phyloP scores from a whole-genome alignment of 1,140 invertebrate species.

The Scylla paramamosain region DNA sequence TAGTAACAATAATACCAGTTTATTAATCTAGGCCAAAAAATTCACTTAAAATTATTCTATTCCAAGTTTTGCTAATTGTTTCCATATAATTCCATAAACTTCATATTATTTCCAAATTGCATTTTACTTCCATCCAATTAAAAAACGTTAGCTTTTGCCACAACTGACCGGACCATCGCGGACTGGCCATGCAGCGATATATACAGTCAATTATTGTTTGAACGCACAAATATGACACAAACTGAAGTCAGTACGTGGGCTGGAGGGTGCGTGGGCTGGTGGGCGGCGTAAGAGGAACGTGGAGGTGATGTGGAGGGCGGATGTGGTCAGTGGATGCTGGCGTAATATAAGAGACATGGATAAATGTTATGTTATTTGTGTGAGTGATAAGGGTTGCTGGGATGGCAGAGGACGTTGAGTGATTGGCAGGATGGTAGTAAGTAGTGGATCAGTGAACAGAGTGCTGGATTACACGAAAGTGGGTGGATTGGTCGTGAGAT shows the following conservation, averaged over 20 bases:
- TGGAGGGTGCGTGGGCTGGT: not conserved
- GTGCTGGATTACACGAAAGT: too few species aligned
- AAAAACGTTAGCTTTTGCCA: constrained; percentile 4
- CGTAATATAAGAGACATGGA: too few species aligned
- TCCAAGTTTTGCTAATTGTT: not conserved
- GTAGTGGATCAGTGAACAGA: too few species aligned
- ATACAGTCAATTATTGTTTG: constrained; percentile 11
- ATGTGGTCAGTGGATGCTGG: too few species aligned
- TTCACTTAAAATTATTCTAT: not conserved
- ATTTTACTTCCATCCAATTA: constrained; percentile 24
- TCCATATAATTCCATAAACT: constrained; percentile 16
- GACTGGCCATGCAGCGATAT: not conserved
- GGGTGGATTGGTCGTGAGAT: too few species aligned
- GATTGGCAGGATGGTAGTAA: too few species aligned
- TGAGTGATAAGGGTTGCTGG: too few species aligned
- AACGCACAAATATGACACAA: constrained; percentile 14
- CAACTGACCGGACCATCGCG: not conserved
- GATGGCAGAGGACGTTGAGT: too few species aligned
- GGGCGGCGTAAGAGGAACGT: too few species aligned
- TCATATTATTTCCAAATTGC: constrained; percentile 7
- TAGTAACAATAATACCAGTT: too few species aligned
- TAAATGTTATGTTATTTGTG: too few species aligned
- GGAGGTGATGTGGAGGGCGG: too few species aligned
- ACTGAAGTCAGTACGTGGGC: not conserved
- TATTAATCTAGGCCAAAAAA: not conserved